phyloP scores from a whole-genome alignment of 2,113 vertebrate genomes.

The Bettongia penicillata region DNA sequence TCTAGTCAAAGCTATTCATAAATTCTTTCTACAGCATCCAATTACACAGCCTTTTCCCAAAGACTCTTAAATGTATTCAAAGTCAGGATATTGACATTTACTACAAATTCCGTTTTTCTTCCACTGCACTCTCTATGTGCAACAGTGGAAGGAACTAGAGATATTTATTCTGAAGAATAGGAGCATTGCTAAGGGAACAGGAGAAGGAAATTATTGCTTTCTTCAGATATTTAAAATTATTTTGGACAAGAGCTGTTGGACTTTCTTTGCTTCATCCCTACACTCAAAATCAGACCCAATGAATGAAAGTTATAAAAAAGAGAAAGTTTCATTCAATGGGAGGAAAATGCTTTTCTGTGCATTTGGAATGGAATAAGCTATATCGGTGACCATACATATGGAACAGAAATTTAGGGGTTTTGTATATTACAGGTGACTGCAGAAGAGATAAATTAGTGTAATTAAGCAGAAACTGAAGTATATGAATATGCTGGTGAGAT shows the following conservation, averaged over 20 bases:
- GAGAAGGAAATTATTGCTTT: background rate
- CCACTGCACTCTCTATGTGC: background rate
- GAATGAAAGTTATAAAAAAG: background rate
- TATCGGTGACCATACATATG: slow-evolving; percentile 21
- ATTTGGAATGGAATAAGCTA: background rate
- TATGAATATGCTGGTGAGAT: slow-evolving; percentile 53
- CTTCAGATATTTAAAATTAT: background rate
- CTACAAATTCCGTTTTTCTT: background rate
- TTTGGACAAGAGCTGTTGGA: background rate
- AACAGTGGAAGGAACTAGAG: background rate
- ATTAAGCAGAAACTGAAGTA: slow-evolving; percentile 38
- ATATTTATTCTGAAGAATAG: background rate
- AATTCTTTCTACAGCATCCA: background rate
- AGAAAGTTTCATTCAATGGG: background rate
- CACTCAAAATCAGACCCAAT: background rate
- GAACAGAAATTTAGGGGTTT: slow-evolving; percentile 57
- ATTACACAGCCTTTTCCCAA: background rate
- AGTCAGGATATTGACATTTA: background rate
- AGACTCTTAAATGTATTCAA: background rate
- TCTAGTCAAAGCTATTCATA: background rate
- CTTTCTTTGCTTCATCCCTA: background rate
- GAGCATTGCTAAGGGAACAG: background rate
- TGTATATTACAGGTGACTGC: slow-evolving; percentile 65
- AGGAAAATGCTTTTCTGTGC: background rate
- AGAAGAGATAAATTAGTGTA: slow-evolving; percentile 70